Percentiles rank a stretch among this genome's conserved stretches.
Evolutionary conservation across 2,113 vertebrate genomes (phyloP).

Genomic region (Xiphorhynchus elegans): DNA sequence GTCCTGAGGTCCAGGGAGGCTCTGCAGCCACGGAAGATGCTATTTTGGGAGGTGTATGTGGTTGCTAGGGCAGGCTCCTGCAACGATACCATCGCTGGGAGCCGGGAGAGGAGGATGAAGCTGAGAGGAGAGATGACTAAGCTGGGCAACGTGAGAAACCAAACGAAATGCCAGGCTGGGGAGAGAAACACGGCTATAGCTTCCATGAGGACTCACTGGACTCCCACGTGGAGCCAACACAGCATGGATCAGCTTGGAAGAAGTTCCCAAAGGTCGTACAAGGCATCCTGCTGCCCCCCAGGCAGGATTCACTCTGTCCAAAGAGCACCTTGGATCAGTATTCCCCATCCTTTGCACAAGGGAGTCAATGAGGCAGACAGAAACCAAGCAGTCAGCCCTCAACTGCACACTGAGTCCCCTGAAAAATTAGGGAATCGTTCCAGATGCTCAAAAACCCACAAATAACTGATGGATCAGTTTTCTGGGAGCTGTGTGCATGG

Average conservation of each 20-base stretch:
- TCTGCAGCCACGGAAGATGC: neutral
- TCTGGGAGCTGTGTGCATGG: neutral
- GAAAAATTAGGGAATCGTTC: neutral
- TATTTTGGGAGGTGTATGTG: neutral
- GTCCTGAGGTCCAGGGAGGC: neutral
- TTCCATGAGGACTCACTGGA: neutral
- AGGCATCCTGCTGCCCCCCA: slow-evolving; percentile 4
- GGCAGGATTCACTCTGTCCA: neutral
- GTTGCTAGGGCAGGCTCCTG: slow-evolving; percentile 52
- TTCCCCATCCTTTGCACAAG: neutral
- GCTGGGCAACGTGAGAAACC: neutral
- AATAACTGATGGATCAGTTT: neutral
- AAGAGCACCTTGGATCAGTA: neutral
- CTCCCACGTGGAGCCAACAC: neutral
- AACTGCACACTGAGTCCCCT: neutral
- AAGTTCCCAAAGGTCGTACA: neutral
- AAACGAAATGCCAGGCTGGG: neutral
- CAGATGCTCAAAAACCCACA: neutral
- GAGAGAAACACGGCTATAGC: neutral
- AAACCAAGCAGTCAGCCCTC: neutral
- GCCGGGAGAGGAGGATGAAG: neutral
- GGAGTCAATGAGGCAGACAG: neutral
- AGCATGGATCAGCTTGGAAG: neutral
- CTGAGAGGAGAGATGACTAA: slow-evolving; percentile 2
- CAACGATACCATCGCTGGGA: neutral